Percentiles rank a stretch among this genome's conserved stretches.
These are phyloP conservation scores for Caerostris darwini DNA, from an alignment of 1,140 invertebrate genomes.

Conservation along the genomic window DNA sequence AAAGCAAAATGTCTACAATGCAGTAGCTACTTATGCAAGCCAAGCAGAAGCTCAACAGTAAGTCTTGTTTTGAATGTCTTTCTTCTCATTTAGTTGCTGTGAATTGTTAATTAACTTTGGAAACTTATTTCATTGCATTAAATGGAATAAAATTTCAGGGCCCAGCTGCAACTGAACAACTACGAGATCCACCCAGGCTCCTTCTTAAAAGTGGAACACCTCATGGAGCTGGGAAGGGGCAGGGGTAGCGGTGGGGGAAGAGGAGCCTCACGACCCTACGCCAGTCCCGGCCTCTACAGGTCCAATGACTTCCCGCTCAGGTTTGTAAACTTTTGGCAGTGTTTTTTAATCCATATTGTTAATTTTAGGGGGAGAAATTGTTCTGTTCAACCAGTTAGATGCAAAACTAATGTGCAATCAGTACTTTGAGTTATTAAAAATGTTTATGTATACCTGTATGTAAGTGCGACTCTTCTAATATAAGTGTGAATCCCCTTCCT, in stretches of 20 bases:
- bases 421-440: too few species aligned
- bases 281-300: slow-evolving; percentile 80
- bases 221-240: slow-evolving; percentile 86
- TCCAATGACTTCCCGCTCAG: slow-evolving; percentile 92
- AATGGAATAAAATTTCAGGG: slow-evolving; percentile 41
- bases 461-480: too few species aligned
- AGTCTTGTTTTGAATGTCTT: slow-evolving; percentile 15
- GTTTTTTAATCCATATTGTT: not conserved
- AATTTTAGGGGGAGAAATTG: too few species aligned
- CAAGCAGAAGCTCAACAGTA: slow-evolving; percentile 74
- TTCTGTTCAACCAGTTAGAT: too few species aligned
- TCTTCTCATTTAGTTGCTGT: not conserved
- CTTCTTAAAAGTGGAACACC: slow-evolving; percentile 90
- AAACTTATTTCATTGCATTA: not conserved
- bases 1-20: slow-evolving; percentile 72
- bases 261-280: slow-evolving; percentile 73
- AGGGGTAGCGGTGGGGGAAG: slow-evolving; percentile 79
- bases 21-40: slow-evolving; percentile 72
- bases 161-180: slow-evolving; percentile 85
- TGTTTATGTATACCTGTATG: too few species aligned
- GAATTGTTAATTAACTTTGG: not conserved
- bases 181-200: slow-evolving; percentile 90
- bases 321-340: slow-evolving; percentile 65
- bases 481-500: too few species aligned
- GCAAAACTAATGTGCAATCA: too few species aligned